These are phyloP conservation scores for Mormyrus proboscirostris DNA, from an alignment of 2,797 vertebrate genomes.

Conservation along the genomic window DNA sequence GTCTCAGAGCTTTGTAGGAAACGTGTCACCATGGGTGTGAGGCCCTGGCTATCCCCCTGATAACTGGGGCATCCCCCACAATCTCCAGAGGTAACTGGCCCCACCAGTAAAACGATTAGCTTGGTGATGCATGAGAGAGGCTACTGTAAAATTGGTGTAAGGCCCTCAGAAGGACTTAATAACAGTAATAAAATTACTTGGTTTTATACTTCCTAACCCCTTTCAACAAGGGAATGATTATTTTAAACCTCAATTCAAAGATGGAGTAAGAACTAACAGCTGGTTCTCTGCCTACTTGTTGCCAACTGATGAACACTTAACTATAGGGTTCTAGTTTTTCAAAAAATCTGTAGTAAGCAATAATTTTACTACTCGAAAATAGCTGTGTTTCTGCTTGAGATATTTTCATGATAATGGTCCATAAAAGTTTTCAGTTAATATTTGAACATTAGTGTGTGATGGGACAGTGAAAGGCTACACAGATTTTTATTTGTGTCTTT, in stretches of 20 bases:
- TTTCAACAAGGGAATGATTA: not conserved
- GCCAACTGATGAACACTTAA: not conserved
- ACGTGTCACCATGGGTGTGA: not conserved
- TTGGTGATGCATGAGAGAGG: slow-evolving; percentile 16
- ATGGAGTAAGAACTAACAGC: not conserved
- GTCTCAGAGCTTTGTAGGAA: not conserved
- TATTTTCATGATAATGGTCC: not conserved
- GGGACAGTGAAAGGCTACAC: not conserved
- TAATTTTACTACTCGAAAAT: not conserved
- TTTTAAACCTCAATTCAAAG: not conserved
- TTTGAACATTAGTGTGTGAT: not conserved
- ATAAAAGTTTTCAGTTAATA: not conserved
- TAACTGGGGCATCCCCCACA: slow-evolving; percentile 27
- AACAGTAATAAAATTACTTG: not conserved
- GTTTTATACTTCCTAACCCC: not conserved
- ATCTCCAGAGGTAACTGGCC: slow-evolving; percentile 27
- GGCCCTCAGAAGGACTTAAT: not conserved
- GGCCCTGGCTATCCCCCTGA: not conserved
- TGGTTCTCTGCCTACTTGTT: not conserved
- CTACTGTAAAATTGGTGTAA: not conserved
- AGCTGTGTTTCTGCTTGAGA: not conserved
- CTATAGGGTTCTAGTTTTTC: not conserved
- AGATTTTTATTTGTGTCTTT: not conserved
- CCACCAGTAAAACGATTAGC: slow-evolving; percentile 15
- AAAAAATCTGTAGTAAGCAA: not conserved